Evolutionary conservation across 2,113 vertebrate genomes (phyloP), one percentile per base, ranked within the genome.

Genomic region (Narcine bancroftii): DNA sequence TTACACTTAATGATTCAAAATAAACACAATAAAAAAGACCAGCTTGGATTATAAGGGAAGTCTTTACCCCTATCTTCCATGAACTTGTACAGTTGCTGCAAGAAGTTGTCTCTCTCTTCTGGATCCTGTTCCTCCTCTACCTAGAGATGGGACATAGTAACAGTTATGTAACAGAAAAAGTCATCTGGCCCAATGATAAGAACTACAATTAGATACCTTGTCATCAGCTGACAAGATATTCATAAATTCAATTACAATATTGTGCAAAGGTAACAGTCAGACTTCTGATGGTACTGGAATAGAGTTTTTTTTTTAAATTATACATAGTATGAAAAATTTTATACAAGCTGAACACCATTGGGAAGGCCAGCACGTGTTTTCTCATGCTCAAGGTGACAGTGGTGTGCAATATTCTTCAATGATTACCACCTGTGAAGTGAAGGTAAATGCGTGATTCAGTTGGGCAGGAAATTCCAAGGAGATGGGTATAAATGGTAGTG

Each of bases 41-140:
- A 42, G n/a, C 89, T 91, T 71, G 29, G 66, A 36, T 53, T 56
- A 24, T 60, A 75, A 73, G 66, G 92, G 15, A 21, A 92, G 83
- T 26, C 2, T 93, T 95, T 95, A 98, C 98, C 99, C 98, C 98
- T 96, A 97, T 99, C 99, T 96, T 99, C 98, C 99, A 99, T 99
- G 96, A 99, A 99, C 95, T 99, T 99, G 94, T 99, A 99, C 92
- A 99, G 98, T 96, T 99, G 98, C 95, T 99, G 99, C 94, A 99
- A 97, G 96, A 99, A 99, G 95, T 96, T 96, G 95, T 99, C 99
- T 94, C 97, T 97, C 96, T 99, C 99, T 94, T 98, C 97, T 92
- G 99, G 99, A 95, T 99, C 98, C 53, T 94, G 96, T 94, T 99
- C 99, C 95, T 99, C 98, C 94, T 99, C 99, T 53, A 97, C 97